Evolutionary conservation across 2,888 invertebrate species (phyloP).

Genomic region (Congeria kusceri): DNA sequence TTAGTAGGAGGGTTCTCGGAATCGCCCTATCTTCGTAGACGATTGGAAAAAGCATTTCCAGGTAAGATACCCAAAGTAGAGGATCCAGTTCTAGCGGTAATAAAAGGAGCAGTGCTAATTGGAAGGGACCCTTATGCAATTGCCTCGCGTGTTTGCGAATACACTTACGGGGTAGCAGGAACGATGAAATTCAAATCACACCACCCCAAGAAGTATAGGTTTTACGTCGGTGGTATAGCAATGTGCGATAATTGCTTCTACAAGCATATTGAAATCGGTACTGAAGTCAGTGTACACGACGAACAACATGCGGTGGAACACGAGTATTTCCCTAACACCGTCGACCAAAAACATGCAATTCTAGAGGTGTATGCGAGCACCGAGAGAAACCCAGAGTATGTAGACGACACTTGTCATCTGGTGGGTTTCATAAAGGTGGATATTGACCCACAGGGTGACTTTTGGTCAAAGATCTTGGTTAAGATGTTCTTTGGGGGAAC

Average conservation of each 20-base stretch:
- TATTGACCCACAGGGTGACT: too few relatives aligned
- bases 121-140: constrained; percentile 36
- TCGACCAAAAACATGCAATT: constrained; percentile 35
- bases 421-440: too few relatives aligned
- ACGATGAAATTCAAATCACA: constrained; percentile 16
- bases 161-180: constrained; percentile 40
- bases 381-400: constrained; percentile 31
- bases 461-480: too few relatives aligned
- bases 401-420: constrained; percentile 15
- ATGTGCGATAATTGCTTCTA: constrained; percentile 38
- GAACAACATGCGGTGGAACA: constrained; percentile 11
- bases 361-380: constrained; percentile 46
- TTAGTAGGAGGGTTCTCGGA: constrained; percentile 40
- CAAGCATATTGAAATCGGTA: constrained; percentile 40
- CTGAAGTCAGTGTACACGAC: constrained; percentile 24
- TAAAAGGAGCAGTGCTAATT: constrained; percentile 50
- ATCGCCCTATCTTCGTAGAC: constrained; percentile 16
- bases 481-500: too few relatives aligned
- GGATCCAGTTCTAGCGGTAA: constrained; percentile 33
- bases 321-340: constrained; percentile 36
- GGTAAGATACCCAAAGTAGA: constrained; percentile 13
- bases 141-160: constrained; percentile 32
- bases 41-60: constrained; percentile 17
- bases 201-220: constrained; percentile 21
- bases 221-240: neutral